Base-by-base conservation (phyloP, 2,888 invertebrate genomes). In the Volucella zonaria region DNA sequence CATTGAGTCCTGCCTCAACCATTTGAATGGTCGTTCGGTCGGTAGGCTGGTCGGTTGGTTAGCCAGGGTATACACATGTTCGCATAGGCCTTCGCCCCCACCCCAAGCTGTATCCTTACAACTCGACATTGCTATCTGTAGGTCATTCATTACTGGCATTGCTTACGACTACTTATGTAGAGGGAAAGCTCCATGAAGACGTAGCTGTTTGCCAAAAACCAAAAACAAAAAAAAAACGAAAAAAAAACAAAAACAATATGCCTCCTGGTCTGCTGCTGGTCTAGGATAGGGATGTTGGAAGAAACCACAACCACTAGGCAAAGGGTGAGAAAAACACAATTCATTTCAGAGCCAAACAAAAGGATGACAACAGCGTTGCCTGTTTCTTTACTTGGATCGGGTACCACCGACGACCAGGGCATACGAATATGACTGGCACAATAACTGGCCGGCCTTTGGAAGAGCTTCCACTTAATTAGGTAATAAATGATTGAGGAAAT, bases 401-500 rank as follows among this genome's bases (percentile, higher is more conserved):
- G 42, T 42, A 31, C 40, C 42, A 31, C 40, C 42, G n/a, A 42
- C 52, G 54, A 71, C 58, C 9, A 31, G 38, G 42, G 31, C 75
- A 51, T 67, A 31, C 67, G 11, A 31, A 31, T 31, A 31, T 31
- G 14, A 14, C 52, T 78, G 45, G 18, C 64, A 38, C 54, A 43
- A 43, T 70, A 42, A 47, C 38, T 68, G 62, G 42, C 45, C 58
- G 67, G 58, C 56, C 12, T 58, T 45, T 67, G 45, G 71, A 77
- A 76, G 68, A 73, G 81, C 89, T 91, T 91, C 90, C 91, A 91
- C 90, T 91, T 91, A 91, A 91, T 91, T 91, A 90, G 89, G 90
- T 91, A 91, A 91, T 91, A 91, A 91, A 91, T 91, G 91, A 91
- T 91, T 91, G 91, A 91, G 89, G 91, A 91, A 91, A 91, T 91